Base-by-base conservation (phyloP, 2,113 vertebrate genomes). In the Pangasianodon gigas region DNA sequence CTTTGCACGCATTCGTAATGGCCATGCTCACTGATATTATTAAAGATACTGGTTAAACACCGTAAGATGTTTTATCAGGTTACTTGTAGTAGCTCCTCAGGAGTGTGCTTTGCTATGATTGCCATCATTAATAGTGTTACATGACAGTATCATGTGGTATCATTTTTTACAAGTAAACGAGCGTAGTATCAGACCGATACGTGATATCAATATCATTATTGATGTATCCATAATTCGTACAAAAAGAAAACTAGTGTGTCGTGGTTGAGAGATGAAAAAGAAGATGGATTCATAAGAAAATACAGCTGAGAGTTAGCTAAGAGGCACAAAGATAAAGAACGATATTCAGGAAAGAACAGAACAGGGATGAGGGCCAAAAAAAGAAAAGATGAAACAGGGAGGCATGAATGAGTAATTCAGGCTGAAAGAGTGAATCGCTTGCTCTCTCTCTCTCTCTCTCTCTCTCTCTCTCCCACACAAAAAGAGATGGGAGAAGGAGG, bases 391-490 rank as follows among this genome's bases (percentile, higher is more conserved):
- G 92, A 93, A 93, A 92, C 92, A 88, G 83, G 84, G 71, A 74
- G 65, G 85, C 60, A 93, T 94, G 94, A 94, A 94, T 95, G 95
- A 96, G 94, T 95, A 95, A 96, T 37, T 85, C 88, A 89, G 89
- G 94, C 94, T 94, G 95, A 95, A 94, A 95, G 95, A 96, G 95
- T 95, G 94, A 95, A 95, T 58, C 58, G 62, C 88, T 85, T 48
- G 93, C 94, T 93, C 94, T 94, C 94, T 95, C 95, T 93, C 95
- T 58, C 56, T 84, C 54, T 41, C 62, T 69, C 46, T 24, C 88
- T 85, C 56, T 65, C 51, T 93, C 94, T 94, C 94, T 95, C 95
- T 93, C 95, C 94, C 95, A 95, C 96, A 95, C 95, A 94, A 90
- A 82, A 80, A 88, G 75, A 86, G 88, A 88, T 91, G 93, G 93